phyloP scores from a whole-genome alignment of 1,140 invertebrate species.

The Camponotus vicinus region DNA sequence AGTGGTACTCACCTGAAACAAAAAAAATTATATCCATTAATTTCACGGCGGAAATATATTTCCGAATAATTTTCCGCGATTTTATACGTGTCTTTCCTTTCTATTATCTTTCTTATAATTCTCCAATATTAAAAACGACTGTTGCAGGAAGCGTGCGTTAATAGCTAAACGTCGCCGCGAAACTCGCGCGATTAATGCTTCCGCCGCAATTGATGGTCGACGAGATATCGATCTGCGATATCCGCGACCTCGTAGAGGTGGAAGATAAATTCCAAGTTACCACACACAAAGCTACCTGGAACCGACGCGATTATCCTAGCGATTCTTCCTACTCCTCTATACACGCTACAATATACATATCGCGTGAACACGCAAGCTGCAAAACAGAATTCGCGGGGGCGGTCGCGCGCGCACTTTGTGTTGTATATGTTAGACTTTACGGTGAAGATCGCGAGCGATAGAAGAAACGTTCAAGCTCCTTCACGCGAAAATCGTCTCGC shows the following conservation, averaged over 20 bases:
- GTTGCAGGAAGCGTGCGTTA: background rate
- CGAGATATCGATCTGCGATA: slow-evolving; percentile 59
- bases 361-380: slow-evolving; percentile 32
- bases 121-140: background rate
- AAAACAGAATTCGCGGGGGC: slow-evolving; percentile 40
- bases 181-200: slow-evolving; percentile 44
- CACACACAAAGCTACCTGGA: slow-evolving; percentile 37
- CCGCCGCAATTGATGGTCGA: slow-evolving; percentile 40
- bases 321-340: slow-evolving; percentile 32
- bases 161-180: background rate
- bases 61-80: background rate
- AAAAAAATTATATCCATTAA: slow-evolving; percentile 20
- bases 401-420: slow-evolving; percentile 19
- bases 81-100: background rate
- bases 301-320: slow-evolving; percentile 37
- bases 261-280: slow-evolving; percentile 47
- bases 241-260: slow-evolving; percentile 20
- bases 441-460: slow-evolving; percentile 6
- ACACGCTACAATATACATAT: slow-evolving; percentile 18
- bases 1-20: slow-evolving; percentile 48
- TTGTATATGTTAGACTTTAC: slow-evolving; percentile 42
- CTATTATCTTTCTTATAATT: background rate
- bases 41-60: background rate
- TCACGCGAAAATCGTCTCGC: slow-evolving; percentile 46
- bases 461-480: slow-evolving; percentile 27